Base-by-base conservation (phyloP, 1,140 invertebrate species). In the Triops cancriformis region DNA sequence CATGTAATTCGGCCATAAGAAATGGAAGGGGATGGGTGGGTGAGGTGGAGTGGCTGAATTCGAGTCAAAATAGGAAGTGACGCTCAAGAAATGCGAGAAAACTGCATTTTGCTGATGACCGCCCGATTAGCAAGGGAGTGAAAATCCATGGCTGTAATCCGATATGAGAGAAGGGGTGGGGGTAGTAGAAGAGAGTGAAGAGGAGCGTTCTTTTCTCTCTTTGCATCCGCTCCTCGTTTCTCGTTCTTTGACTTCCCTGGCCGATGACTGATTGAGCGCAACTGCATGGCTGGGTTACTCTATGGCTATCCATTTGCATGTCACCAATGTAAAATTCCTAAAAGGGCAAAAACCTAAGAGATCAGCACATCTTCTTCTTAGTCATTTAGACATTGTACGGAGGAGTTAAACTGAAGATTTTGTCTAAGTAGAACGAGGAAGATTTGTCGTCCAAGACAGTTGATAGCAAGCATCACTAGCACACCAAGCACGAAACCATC, bases 91-190 rank as follows among this genome's bases (percentile, higher is more conserved):
- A 64, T 64, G 51, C 23, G 51, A 64, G 51, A 64, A 64, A 18
- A 5, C 23, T 23, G 18, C 23, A n/a, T 64, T 2, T 14, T n/a
- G 18, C 51, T 64, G 51, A 64, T 64, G 51, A 64, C 51, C 51
- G 51, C 51, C 51, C 18, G 51, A 64, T 64, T 64, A 64, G 51
- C 23, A 64, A 64, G 51, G 51, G 51, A 64, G 51, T 64, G 31
- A 37, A 37, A 64, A 64, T 23, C 51, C 51, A 10, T 64, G 51
- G 23, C 51, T 23, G 51, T 64, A 64, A 64, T 64, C 51, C 51
- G 51, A 64, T 64, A 64, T 23, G 51, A 64, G 51, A 18, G 18
- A 64, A 23, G 23, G 23, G 23, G 51, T n/a, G 23, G 6, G 51
- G 23, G 18, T n/a, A 23, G 45, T 18, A 51, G 51, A 23, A 64